Percentiles rank a stretch among this genome's conserved stretches.
Evolutionary conservation across 2,888 invertebrate species (phyloP).

Genomic region (Tanytarsus gracilentus): DNA sequence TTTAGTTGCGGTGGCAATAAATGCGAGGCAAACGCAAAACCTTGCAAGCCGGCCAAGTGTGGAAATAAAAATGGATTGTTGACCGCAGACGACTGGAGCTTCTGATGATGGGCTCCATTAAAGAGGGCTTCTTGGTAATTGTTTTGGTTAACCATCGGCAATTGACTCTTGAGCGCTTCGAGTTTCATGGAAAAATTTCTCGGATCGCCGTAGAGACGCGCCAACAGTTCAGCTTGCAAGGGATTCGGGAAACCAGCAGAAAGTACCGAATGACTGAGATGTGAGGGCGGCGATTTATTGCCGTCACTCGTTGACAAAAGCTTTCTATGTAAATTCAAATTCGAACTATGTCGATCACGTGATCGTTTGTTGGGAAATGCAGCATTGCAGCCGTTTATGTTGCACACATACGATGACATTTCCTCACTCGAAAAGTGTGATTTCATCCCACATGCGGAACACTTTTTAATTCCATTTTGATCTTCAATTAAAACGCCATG

Average conservation of each 20-base stretch:
- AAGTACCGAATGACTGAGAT: conserved; percentile 38
- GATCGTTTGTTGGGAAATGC: conserved; percentile 89
- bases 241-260: conserved; percentile 39
- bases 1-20: conserved; percentile 43
- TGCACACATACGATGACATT: conserved; percentile 93
- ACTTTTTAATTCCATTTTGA: conserved; percentile 82
- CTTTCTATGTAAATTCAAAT: conserved; percentile 83
- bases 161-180: conserved; percentile 53
- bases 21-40: conserved; percentile 37
- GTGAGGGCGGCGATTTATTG: conserved; percentile 44
- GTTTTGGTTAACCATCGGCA: conserved; percentile 19
- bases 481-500: conserved; percentile 58
- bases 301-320: conserved; percentile 62
- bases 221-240: conserved; percentile 69
- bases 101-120: conserved; percentile 3
- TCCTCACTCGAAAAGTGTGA: conserved; percentile 94
- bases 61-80: conserved; percentile 50
- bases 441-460: conserved; percentile 88
- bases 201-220: conserved; percentile 65
- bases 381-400: conserved; percentile 88
- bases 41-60: conserved; percentile 44
- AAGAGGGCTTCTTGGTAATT: conserved; percentile 21
- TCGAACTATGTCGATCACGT: conserved; percentile 86
- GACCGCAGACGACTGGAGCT: conserved; percentile 34
- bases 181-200: conserved; percentile 45